Percentiles rank a stretch among this genome's conserved stretches.
Conservation (phyloP, 2,888 invertebrate species). For the Antitype chi region DNA sequence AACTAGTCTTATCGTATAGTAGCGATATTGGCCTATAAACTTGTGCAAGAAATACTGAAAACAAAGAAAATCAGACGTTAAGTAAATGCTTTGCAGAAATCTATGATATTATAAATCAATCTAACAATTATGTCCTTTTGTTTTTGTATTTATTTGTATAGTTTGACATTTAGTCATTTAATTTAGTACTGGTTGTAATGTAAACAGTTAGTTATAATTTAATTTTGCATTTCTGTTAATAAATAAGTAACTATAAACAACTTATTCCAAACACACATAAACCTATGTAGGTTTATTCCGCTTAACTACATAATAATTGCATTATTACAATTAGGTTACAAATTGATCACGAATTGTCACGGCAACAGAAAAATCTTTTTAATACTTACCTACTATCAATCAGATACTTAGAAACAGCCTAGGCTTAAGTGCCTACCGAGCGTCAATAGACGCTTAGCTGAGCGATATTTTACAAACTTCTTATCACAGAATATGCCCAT, state of each 20-base stretch:
- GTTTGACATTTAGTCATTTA: neutral
- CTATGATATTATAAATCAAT: neutral
- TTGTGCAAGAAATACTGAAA: neutral
- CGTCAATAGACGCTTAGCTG: slow-evolving; percentile 9
- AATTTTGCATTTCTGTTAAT: neutral
- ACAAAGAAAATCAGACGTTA: neutral
- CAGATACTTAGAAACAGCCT: no score
- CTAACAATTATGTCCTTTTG: neutral
- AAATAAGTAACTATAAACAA: neutral
- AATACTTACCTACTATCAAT: neutral
- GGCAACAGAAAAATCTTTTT: neutral
- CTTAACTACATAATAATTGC: neutral
- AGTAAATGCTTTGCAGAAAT: neutral
- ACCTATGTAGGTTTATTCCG: neutral
- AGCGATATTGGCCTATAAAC: neutral
- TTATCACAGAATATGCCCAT: slow-evolving; percentile 10
- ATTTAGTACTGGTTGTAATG: neutral
- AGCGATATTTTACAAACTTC: slow-evolving; percentile 19
- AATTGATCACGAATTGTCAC: neutral
- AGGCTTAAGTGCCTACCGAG: neutral
- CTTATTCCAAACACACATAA: neutral
- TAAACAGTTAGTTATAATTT: neutral
- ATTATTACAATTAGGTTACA: neutral
- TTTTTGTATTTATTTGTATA: neutral
- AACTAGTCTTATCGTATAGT: neutral